Conservation (phyloP, 2,888 invertebrate genomes). For the Scrobipalpa costella region DNA sequence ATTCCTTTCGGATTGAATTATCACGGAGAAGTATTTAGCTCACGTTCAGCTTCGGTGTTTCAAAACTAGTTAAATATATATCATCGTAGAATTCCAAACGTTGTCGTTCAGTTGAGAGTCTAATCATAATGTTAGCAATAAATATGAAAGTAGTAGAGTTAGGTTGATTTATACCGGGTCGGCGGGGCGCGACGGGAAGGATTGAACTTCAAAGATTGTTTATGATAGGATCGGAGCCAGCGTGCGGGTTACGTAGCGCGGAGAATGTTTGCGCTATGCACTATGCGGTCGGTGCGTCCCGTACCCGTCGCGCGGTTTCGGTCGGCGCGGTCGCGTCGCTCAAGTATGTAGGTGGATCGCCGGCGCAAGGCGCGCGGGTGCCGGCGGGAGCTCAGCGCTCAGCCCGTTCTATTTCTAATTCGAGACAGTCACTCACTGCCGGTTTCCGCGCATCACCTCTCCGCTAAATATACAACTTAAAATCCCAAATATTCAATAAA, state of each 20-base stretch:
- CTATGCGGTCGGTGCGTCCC: conserved; percentile 10
- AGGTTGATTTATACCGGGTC: neutral
- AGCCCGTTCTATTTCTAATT: conserved; percentile 80
- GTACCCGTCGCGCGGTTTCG: neutral
- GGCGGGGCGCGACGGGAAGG: neutral
- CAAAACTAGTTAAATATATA: neutral
- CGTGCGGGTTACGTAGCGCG: neutral
- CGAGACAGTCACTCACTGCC: conserved; percentile 76
- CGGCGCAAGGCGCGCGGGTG: conserved; percentile 37
- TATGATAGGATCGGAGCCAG: conserved; percentile 10
- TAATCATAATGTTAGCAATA: conserved; percentile 8
- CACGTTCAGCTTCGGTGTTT: neutral
- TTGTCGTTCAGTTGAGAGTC: neutral
- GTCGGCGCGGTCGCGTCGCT: conserved; percentile 11
- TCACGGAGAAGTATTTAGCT: conserved; percentile 8
- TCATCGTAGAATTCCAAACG: neutral
- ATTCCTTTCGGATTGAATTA: conserved; percentile 4
- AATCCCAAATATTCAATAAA: conserved; percentile 46
- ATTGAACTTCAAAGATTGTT: conserved; percentile 23
- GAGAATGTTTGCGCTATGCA: conserved; percentile 21
- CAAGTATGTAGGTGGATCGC: conserved; percentile 20
- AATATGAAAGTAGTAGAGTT: conserved; percentile 4
- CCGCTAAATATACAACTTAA: conserved; percentile 63
- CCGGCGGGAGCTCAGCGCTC: conserved; percentile 45
- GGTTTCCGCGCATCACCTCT: conserved; percentile 76